phyloP scores from a whole-genome alignment of 1,140 invertebrate genomes.

The Trichonephila clavipes region DNA sequence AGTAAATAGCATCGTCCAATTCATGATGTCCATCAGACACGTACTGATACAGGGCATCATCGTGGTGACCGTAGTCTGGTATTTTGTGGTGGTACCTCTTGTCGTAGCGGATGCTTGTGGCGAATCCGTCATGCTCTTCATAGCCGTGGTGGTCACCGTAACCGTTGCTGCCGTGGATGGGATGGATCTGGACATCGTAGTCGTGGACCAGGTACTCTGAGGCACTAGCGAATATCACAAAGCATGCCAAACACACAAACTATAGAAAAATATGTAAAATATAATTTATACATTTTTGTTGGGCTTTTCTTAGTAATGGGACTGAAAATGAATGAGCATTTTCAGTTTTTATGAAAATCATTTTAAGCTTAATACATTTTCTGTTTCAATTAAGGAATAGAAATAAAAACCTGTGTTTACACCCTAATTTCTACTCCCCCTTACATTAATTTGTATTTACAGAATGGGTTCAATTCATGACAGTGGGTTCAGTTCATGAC shows the following conservation, averaged over 20 bases:
- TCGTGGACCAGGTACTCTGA: constrained; percentile 29
- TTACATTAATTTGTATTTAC: too few species aligned
- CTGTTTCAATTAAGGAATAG: too few species aligned
- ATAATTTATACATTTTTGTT: too few species aligned
- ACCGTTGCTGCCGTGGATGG: constrained; percentile 24
- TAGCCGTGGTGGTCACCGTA: constrained; percentile 41
- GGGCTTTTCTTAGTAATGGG: too few species aligned
- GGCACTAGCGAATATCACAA: neutral
- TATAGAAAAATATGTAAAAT: neutral
- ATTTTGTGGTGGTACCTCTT: constrained; percentile 62
- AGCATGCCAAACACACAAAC: neutral
- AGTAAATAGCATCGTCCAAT: neutral
- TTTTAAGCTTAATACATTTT: too few species aligned
- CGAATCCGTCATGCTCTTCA: constrained; percentile 58
- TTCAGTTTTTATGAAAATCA: too few species aligned
- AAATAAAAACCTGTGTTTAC: too few species aligned
- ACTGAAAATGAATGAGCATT: too few species aligned
- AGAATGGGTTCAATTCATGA: too few species aligned
- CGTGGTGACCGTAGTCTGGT: constrained; percentile 26
- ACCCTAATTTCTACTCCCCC: too few species aligned
- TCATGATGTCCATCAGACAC: constrained; percentile 30
- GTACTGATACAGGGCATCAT: constrained; percentile 60
- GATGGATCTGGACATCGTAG: constrained; percentile 63
- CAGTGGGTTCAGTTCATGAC: too few species aligned
- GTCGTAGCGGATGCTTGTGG: constrained; percentile 63